phyloP scores from a whole-genome alignment of 2,113 vertebrate species.

The Oryzias woworae region DNA sequence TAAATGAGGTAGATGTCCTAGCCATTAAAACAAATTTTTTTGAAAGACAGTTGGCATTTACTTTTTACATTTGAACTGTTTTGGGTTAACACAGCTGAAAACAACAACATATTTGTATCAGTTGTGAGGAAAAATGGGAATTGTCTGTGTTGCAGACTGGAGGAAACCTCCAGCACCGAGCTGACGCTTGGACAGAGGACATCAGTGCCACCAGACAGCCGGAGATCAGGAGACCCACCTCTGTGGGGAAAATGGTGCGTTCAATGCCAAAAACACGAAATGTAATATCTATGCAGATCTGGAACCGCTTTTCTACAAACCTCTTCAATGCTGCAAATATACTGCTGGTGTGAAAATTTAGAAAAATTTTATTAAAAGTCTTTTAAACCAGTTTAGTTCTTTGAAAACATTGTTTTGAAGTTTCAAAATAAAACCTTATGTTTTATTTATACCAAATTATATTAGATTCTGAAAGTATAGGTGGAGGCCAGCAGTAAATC shows the following conservation, averaged over 20 bases:
- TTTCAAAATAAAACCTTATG: background rate
- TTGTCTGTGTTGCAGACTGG: constrained; percentile 52
- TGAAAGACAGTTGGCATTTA: no score
- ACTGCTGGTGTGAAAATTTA: background rate
- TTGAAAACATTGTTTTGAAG: background rate
- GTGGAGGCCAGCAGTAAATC: no score
- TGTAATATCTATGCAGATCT: background rate
- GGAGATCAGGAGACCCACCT: background rate
- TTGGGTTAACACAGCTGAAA: no score
- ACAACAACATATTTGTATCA: no score
- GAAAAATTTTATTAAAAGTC: background rate
- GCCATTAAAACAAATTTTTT: no score
- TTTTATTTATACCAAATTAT: background rate
- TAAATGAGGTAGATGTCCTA: no score
- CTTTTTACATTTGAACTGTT: no score
- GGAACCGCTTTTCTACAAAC: background rate
- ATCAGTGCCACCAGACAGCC: constrained; percentile 61
- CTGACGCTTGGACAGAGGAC: constrained; percentile 64
- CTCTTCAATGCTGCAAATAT: background rate
- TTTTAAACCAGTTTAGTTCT: background rate
- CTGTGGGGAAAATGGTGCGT: constrained; percentile 50
- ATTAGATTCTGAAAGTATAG: no score
- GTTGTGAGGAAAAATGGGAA: background rate
- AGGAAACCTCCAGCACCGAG: constrained; percentile 59
- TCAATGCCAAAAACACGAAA: background rate